Evolutionary conservation across 2,888 invertebrate species (phyloP).

Genomic region (Cetonia aurata): DNA sequence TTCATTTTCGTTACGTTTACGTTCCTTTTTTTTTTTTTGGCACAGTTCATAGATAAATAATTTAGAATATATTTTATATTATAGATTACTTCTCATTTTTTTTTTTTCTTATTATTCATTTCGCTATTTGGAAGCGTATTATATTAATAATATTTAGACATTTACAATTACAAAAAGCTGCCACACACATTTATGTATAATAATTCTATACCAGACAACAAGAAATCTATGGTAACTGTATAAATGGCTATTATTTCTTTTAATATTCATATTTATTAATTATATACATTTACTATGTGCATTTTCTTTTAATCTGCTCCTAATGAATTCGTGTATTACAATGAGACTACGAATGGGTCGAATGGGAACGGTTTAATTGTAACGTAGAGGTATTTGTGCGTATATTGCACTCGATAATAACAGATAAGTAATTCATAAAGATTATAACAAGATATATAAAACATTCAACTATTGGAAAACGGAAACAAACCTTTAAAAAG

Average conservation of each 20-base stretch:
- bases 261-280: slow-evolving; percentile 21
- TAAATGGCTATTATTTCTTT: slow-evolving; percentile 37
- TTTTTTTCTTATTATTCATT: slow-evolving; percentile 20
- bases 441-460: not conserved
- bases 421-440: not conserved
- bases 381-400: not conserved
- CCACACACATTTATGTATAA: slow-evolving; percentile 34
- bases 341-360: not conserved
- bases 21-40: slow-evolving; percentile 29
- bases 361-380: slow-evolving; percentile 2
- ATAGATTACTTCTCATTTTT: slow-evolving; percentile 2
- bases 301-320: slow-evolving; percentile 1
- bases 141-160: slow-evolving; percentile 25
- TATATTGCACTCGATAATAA: slow-evolving; percentile 5
- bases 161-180: slow-evolving; percentile 36
- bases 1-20: slow-evolving; percentile 9
- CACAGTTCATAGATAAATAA: slow-evolving; percentile 41
- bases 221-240: slow-evolving; percentile 41
- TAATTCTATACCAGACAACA: slow-evolving; percentile 21
- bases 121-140: slow-evolving; percentile 35
- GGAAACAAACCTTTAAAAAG: too few relatives aligned
- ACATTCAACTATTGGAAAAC: not conserved
- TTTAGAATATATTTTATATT: slow-evolving; percentile 43
- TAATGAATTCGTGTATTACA: slow-evolving; percentile 5
- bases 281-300: slow-evolving; percentile 5